These are phyloP conservation scores for Ephestia elutella DNA, from an alignment of 1,140 invertebrate species.

Conservation along the genomic window DNA sequence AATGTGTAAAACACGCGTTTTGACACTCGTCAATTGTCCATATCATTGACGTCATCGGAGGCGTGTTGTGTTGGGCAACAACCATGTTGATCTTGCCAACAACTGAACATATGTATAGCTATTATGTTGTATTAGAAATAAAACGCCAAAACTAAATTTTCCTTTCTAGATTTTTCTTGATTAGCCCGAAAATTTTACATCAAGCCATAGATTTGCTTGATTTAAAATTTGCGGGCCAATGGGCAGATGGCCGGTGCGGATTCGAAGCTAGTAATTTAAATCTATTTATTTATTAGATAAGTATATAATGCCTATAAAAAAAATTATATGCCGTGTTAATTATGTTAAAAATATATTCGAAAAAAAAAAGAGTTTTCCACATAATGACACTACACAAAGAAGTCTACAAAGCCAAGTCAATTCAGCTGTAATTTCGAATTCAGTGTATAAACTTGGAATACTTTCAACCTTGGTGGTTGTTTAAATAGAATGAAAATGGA, in stretches of 20 bases:
- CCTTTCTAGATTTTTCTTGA: neutral
- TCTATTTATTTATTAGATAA: too few relatives aligned
- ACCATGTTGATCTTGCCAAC: slow-evolving; percentile 29
- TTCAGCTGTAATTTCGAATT: neutral
- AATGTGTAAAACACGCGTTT: neutral
- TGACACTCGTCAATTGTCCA: neutral
- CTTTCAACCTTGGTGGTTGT: neutral
- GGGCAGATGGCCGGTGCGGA: too few relatives aligned
- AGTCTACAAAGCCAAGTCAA: neutral
- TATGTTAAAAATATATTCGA: too few relatives aligned
- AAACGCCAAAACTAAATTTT: neutral
- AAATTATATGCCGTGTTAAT: too few relatives aligned
- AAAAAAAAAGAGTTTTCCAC: too few relatives aligned
- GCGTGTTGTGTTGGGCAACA: slow-evolving; percentile 37
- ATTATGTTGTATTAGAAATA: neutral
- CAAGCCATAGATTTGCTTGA: neutral
- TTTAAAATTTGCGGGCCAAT: too few relatives aligned
- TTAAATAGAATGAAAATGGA: neutral
- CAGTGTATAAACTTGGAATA: neutral
- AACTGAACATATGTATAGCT: neutral
- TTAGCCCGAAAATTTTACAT: too few relatives aligned
- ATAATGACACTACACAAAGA: too few relatives aligned
- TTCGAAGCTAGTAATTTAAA: too few relatives aligned
- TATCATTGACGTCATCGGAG: slow-evolving; percentile 28
- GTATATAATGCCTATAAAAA: too few relatives aligned